Percentiles rank a stretch among this genome's conserved stretches.
Conservation (phyloP, 2,797 vertebrate species). For the Rachycentron canadum region DNA sequence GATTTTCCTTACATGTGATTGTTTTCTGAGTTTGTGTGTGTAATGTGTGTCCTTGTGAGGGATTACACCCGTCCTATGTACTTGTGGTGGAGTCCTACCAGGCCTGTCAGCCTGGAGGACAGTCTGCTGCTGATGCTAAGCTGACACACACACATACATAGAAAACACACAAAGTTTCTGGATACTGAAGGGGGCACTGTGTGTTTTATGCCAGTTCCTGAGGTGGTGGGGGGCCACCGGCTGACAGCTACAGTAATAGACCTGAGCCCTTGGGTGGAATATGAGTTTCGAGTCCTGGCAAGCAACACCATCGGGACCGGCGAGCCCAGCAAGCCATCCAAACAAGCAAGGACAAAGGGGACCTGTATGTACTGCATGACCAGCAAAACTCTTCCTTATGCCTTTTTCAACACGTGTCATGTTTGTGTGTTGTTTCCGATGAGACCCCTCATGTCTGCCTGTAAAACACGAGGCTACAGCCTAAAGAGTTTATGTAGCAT, state of each 20-base stretch:
- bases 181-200: slow-evolving; percentile 58
- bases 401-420: not conserved
- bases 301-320: slow-evolving; percentile 95
- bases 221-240: slow-evolving; percentile 90
- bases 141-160: slow-evolving; percentile 34
- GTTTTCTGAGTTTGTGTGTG: slow-evolving; percentile 18
- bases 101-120: slow-evolving; percentile 60
- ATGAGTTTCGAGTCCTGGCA: slow-evolving; percentile 95
- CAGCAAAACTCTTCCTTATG: slow-evolving; percentile 6
- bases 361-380: slow-evolving; percentile 87
- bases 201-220: slow-evolving; percentile 89
- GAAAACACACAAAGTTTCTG: slow-evolving; percentile 26
- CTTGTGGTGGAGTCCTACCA: slow-evolving; percentile 55
- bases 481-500: not conserved
- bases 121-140: slow-evolving; percentile 43
- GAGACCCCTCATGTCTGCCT: not conserved
- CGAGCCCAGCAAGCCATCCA: slow-evolving; percentile 94
- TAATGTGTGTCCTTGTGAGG: slow-evolving; percentile 54
- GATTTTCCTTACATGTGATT: not conserved
- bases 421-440: slow-evolving; percentile 8
- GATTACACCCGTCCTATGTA: slow-evolving; percentile 47
- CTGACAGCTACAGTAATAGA: slow-evolving; percentile 94
- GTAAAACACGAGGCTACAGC: not conserved
- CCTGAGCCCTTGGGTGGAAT: slow-evolving; percentile 97
- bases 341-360: slow-evolving; percentile 94